Conservation (phyloP, 2,888 invertebrate genomes). For the Fissipunctia ypsillon region DNA sequence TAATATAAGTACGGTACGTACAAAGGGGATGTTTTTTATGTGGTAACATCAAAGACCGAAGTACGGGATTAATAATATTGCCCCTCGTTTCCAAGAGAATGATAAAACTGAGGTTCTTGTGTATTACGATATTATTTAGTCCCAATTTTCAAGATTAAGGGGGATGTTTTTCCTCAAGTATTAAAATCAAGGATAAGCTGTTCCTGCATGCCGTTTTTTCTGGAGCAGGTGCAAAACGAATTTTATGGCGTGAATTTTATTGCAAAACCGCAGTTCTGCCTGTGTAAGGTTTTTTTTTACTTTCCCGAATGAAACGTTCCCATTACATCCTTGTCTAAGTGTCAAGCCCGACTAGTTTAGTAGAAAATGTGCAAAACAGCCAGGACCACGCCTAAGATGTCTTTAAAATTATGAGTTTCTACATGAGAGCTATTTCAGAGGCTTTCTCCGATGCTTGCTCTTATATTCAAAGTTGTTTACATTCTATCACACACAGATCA, state of each 20-base stretch:
- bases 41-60: constrained; percentile 61
- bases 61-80: constrained; percentile 61
- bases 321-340: too few relatives aligned
- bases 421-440: too few relatives aligned
- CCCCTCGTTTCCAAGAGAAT: constrained; percentile 46
- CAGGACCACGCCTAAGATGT: background rate
- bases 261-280: background rate
- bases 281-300: background rate
- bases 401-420: too few relatives aligned
- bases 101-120: constrained; percentile 54
- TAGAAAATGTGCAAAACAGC: background rate
- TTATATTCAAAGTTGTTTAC: too few relatives aligned
- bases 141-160: constrained; percentile 12
- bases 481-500: too few relatives aligned
- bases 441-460: too few relatives aligned
- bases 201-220: background rate
- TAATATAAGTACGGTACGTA: constrained; percentile 64
- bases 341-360: background rate
- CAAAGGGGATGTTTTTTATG: constrained; percentile 61
- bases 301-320: background rate
- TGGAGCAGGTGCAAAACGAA: background rate
- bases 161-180: background rate
- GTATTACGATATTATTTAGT: constrained; percentile 34
- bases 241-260: background rate
- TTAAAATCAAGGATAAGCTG: background rate